Conservation (phyloP, 1,140 invertebrate species). For the Bombus huntii region DNA sequence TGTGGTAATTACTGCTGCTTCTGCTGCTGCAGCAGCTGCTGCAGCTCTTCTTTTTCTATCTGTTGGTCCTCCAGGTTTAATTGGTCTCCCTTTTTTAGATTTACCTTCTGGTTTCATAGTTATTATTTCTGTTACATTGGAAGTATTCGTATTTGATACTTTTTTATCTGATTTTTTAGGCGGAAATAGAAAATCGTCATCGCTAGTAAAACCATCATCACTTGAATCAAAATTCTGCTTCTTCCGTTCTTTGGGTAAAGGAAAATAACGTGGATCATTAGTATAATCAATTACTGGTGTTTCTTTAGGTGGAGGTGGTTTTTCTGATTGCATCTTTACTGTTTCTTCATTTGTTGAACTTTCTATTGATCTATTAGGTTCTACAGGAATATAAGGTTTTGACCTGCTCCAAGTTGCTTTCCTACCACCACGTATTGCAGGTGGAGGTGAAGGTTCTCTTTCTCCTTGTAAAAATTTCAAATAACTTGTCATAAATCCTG, state of each 20-base stretch:
- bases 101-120: conserved; percentile 70
- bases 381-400: conserved; percentile 75
- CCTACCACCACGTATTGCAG: conserved; percentile 85
- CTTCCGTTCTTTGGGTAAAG: conserved; percentile 88
- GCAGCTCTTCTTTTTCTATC: conserved; percentile 83
- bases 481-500: conserved; percentile 92
- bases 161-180: conserved; percentile 78
- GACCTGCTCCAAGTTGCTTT: conserved; percentile 86
- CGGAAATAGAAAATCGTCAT: conserved; percentile 86
- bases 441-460: conserved; percentile 89
- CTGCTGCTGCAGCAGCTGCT: conserved; percentile 79
- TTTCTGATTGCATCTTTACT: conserved; percentile 57
- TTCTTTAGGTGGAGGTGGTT: conserved; percentile 70
- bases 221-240: conserved; percentile 86
- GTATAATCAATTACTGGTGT: conserved; percentile 78
- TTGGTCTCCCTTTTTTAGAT: conserved; percentile 78
- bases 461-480: conserved; percentile 92
- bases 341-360: conserved; percentile 59
- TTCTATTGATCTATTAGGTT: conserved; percentile 67
- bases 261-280: conserved; percentile 88
- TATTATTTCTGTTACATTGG: conserved; percentile 71
- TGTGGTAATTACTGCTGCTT: conserved; percentile 57
- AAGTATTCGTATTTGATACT: conserved; percentile 71
- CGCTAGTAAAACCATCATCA: conserved; percentile 86
- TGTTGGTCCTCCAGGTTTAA: conserved; percentile 80